Evolutionary conservation across 2,888 invertebrate species (phyloP).

Genomic region (Belgica antarctica): DNA sequence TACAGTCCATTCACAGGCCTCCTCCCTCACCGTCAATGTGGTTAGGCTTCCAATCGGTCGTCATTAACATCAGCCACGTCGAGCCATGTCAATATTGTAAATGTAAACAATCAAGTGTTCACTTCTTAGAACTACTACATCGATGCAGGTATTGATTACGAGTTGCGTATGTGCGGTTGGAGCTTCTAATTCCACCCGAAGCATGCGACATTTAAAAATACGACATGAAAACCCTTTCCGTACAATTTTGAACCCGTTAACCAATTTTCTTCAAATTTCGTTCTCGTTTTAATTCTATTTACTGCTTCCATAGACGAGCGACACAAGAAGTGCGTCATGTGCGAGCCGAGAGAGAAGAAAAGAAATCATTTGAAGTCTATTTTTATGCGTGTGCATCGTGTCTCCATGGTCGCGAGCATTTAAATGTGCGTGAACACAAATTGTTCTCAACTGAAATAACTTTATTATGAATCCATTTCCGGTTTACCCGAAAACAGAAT

Average conservation of each 20-base stretch:
- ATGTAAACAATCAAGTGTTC: constrained; percentile 9
- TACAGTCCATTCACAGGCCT: no score
- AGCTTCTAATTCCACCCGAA: no score
- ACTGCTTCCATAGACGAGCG: not conserved
- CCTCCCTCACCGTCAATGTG: no score
- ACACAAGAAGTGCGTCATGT: not conserved
- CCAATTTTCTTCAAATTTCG: no score
- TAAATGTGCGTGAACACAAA: constrained; percentile 1
- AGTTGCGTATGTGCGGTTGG: not conserved
- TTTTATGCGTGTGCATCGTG: constrained; percentile 31
- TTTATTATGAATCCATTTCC: constrained; percentile 43
- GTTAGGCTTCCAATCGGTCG: no score
- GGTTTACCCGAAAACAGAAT: constrained; percentile 19
- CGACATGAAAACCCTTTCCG: constrained; percentile 23
- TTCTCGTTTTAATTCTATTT: not conserved
- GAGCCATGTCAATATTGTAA: no score
- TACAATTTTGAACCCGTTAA: not conserved
- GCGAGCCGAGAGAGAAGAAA: not conserved
- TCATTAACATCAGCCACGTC: no score
- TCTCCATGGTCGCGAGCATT: constrained; percentile 20
- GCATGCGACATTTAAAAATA: constrained; percentile 23
- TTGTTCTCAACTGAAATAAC: constrained; percentile 20
- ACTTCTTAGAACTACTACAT: not conserved
- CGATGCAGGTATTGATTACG: not conserved
- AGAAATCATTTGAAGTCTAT: constrained; percentile 36